These are phyloP conservation scores for Rallus limicola DNA, from an alignment of 2,113 vertebrate species.

Conservation along the genomic window DNA sequence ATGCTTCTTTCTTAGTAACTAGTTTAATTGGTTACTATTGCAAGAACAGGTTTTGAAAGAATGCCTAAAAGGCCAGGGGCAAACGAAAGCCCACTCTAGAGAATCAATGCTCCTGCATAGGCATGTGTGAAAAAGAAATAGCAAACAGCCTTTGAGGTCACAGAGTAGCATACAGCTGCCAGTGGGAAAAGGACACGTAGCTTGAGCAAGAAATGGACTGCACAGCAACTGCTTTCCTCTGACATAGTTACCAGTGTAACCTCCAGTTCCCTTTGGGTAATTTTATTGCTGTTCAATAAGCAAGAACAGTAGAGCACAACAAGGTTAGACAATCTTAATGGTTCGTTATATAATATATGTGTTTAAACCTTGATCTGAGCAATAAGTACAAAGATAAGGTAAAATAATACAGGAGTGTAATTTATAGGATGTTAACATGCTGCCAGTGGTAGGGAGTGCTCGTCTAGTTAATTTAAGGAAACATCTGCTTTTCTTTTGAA, in stretches of 20 bases:
- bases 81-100: slow-evolving; percentile 32
- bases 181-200: neutral
- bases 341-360: neutral
- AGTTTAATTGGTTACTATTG: slow-evolving; percentile 77
- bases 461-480: slow-evolving; percentile 1
- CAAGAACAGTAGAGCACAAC: slow-evolving; percentile 10
- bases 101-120: slow-evolving; percentile 43
- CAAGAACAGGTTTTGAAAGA: slow-evolving; percentile 68
- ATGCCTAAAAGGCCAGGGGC: slow-evolving; percentile 57
- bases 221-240: neutral
- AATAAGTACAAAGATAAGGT: slow-evolving; percentile 21
- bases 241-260: slow-evolving; percentile 22
- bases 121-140: slow-evolving; percentile 33
- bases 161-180: neutral
- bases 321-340: slow-evolving; percentile 47
- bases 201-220: neutral
- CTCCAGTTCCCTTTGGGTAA: slow-evolving; percentile 5
- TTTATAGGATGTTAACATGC: neutral
- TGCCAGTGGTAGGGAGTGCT: neutral
- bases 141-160: slow-evolving; percentile 27
- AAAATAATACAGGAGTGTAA: slow-evolving; percentile 3
- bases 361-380: slow-evolving; percentile 14
- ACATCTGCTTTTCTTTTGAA: slow-evolving; percentile 45
- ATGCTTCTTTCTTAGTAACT: slow-evolving; percentile 74
- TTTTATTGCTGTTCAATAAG: slow-evolving; percentile 64